phyloP scores from a whole-genome alignment of 2,113 vertebrate genomes.

The Malurus elegans region DNA sequence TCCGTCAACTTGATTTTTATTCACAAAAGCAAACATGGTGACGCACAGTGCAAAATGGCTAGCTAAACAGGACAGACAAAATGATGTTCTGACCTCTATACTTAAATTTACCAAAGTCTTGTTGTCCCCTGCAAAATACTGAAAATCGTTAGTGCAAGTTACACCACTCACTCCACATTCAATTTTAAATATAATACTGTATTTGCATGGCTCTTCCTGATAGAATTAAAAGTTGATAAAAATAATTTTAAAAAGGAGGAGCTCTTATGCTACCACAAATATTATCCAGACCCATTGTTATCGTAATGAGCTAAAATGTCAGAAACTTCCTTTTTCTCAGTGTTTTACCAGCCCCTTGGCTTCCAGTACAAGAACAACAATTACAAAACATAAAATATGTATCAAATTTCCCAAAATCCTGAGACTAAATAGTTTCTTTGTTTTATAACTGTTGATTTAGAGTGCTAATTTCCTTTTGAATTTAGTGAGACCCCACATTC shows the following conservation, averaged over 20 bases:
- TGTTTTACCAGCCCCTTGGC: not conserved
- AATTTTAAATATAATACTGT: not conserved
- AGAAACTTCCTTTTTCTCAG: not conserved
- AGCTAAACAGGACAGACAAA: not conserved
- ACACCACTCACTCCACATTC: not conserved
- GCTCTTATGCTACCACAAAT: not conserved
- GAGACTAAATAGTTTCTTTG: not conserved
- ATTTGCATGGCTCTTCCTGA: not conserved
- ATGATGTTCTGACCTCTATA: not conserved
- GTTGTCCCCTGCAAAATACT: not conserved
- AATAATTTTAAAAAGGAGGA: not conserved
- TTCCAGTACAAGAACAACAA: not conserved
- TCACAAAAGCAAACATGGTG: not conserved
- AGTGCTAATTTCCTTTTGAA: not conserved
- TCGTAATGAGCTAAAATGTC: not conserved
- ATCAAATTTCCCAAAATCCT: not conserved
- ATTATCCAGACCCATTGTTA: not conserved
- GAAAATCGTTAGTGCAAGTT: not conserved
- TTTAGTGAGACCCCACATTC: not conserved
- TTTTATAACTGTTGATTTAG: not conserved
- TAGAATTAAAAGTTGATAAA: not conserved
- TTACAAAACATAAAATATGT: not conserved
- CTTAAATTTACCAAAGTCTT: not conserved
- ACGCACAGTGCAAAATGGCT: not conserved
- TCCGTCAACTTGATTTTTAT: fast-evolving